Base-by-base conservation (phyloP, 2,888 invertebrate species). In the Anoplius nigerrimus region DNA sequence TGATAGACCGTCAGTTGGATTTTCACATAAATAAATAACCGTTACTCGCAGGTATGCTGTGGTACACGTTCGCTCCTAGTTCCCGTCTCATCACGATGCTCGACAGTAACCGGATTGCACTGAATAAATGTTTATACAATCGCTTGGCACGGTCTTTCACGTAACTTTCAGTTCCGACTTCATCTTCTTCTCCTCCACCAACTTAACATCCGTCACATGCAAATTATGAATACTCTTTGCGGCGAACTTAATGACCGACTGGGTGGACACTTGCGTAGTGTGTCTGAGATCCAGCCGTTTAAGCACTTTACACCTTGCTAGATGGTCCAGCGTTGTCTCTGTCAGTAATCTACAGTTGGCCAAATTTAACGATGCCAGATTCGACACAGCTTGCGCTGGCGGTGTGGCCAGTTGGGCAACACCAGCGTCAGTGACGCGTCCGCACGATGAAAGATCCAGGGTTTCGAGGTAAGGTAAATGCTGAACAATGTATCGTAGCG, bases 381-480 rank as follows among this genome's bases (percentile, higher is more conserved):
- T 93, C 53, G 89, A 90, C 11, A 91, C 88, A 2, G 92, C 91
- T 16, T 89, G 86, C n/a, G 93, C 93, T 69, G 94, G 93, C 34
- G 93, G 92, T 69, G 95, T 94, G 60, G 94, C 94, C 53, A 97
- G 90, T 89, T 96, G 96, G 24, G 96, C 96, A 57, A 97, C 94
- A 55, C 97, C 97, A 13, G 96, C 95, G 88, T 98, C 97, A 0
- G 97, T 96, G 48, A 98, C 92, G 22, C 96, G 92, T 66, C 95
- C 94, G 89, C 98, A 98, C 64, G 95, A 95, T 74, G 96, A 93
- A 78, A 98, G 91, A 89, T 97, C 95, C 78, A 98, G 89, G 76
- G 93, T 93, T 65, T 92, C 91, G 62, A 98, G 90, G 80, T 92
- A 92, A 0, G 95, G 95, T 64, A 96, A 86, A 74, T 95, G 94